Base-by-base conservation (phyloP, 2,888 invertebrate species). In the Polydrusus pterygomalis region DNA sequence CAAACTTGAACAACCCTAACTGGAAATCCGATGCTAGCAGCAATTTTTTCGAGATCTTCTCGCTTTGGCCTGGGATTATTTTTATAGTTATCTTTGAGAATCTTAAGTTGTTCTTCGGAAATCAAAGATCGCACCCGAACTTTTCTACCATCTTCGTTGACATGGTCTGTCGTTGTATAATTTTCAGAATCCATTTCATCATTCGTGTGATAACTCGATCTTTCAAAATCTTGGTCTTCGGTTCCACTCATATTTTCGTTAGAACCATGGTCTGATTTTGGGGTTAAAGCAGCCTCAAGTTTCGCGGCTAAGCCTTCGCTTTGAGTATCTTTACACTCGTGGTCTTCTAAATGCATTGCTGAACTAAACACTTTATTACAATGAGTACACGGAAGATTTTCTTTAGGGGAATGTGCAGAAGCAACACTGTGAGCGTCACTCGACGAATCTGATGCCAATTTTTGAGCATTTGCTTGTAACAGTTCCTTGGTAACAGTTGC, bases 61-160 rank as follows among this genome's bases (percentile, higher is more conserved):
- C 97, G 94, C 84, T 96, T 96, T 1, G 99, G 99, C 77, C 97
- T 92, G 9, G 97, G 95, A 88, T 99, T 98, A 18, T 93, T 87
- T 64, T 94, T 91, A 87, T 98, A 99, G 86, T 97, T 95, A 78
- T 95, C 93, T 85, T 96, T 96, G 68, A 99, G 90, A 70, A 97
- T 91, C 54, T 93, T 92, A 84, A 98, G 92, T 86, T 99, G 98
- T 85, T 97, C 97, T 84, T 98, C 98, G 54, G 95, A 96, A 78
- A 99, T 95, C 79, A 97, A 93, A 8, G 98, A 98, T 74, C 99
- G 91, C 0, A 97, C 97, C 81, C 98, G 91, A 13, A 96, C 96
- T 86, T 96, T 95, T 79, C 95, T 91, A 49, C 94, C 94, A 77
- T 89, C 89, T 81, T 88, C 88, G 2, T 87, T 86, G 60, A 86